A percentile compares a stretch with the other conserved stretches of the same genome.
Evolutionary conservation across 2,113 vertebrate genomes (phyloP).

Genomic region (Motacilla tschutschensis): DNA sequence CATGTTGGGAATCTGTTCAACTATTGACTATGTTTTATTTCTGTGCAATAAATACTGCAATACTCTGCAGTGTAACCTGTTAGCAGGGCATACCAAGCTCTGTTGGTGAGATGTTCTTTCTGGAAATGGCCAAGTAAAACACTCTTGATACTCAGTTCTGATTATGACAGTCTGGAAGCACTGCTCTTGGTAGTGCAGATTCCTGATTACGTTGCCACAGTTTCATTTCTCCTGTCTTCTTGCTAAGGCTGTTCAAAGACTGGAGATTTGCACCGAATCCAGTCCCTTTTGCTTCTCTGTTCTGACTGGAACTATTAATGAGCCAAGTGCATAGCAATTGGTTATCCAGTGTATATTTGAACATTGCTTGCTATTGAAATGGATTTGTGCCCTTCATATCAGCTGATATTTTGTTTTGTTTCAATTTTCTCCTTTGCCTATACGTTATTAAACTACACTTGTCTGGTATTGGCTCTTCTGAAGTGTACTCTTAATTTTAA

Average conservation of each 20-base stretch:
- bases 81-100: background rate
- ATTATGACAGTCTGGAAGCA: background rate
- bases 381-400: background rate
- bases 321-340: background rate
- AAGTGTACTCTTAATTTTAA: background rate
- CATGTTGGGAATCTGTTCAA: background rate
- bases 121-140: background rate
- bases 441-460: background rate
- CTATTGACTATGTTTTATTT: background rate
- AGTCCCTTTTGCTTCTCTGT: background rate
- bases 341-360: background rate
- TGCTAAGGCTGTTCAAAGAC: background rate
- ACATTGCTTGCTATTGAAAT: background rate
- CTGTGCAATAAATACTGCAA: background rate
- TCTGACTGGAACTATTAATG: background rate
- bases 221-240: background rate
- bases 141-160: background rate
- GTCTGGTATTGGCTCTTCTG: background rate
- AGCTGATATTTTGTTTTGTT: background rate
- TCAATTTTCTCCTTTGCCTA: background rate
- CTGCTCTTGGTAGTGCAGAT: background rate
- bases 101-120: background rate
- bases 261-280: background rate
- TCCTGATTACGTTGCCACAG: background rate
- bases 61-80: background rate